Evolutionary conservation across 37 sponge, comb jelly and placozoan species (phyloP).

Genomic region (Chondrilla cf. caribensis): DNA sequence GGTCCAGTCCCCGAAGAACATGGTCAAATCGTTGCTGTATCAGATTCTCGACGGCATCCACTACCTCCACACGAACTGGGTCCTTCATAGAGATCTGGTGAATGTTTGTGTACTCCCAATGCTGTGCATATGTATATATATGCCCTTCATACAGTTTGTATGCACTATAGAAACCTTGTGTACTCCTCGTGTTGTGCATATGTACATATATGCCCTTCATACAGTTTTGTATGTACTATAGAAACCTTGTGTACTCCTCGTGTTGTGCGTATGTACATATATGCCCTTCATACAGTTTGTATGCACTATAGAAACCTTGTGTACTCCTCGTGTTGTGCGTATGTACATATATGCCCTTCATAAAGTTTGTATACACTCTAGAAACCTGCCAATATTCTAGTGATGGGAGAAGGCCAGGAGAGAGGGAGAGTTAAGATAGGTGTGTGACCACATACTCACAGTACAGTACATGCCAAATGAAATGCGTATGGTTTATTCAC

Average conservation of each 20-base stretch:
- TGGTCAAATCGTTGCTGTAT: constrained; percentile 91
- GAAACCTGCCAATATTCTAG: constrained; percentile 99
- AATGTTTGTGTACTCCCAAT: neutral
- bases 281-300: neutral
- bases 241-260: neutral
- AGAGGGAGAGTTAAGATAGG: constrained; percentile 92
- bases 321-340: neutral
- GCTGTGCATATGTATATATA: neutral
- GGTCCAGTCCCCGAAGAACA: constrained; percentile 66
- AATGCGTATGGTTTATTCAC: too few species aligned
- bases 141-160: neutral
- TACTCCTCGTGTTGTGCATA: too few species aligned
- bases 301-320: too few species aligned
- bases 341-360: too few species aligned
- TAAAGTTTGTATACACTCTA: neutral
- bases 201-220: too few species aligned
- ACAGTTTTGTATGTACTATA: too few species aligned
- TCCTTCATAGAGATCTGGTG: constrained; percentile 93
- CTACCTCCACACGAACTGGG: constrained; percentile 96
- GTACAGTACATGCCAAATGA: too few species aligned
- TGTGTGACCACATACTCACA: constrained; percentile 1
- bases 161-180: too few species aligned
- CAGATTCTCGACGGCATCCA: constrained; percentile 94
- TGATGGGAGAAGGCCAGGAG: constrained; percentile 94
- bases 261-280: neutral